Base-by-base conservation (phyloP, 1,140 invertebrate species). In the Holotrichia oblita region DNA sequence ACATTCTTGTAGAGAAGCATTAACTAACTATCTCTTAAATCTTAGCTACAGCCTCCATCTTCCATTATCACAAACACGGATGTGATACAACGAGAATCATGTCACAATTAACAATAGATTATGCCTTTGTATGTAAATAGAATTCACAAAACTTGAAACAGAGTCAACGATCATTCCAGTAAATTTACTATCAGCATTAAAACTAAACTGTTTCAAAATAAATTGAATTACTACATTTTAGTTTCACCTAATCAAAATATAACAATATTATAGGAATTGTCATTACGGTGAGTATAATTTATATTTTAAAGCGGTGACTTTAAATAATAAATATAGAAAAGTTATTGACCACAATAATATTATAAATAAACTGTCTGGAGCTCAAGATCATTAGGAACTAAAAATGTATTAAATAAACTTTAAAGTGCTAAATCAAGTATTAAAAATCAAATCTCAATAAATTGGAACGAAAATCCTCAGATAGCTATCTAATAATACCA, bases 401-500 rank as follows among this genome's bases (percentile, higher is more conserved):
- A 55, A 55, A 55, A 55, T 6, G 12, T 55, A 55, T 55, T 55
- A 55, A 55, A 10, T 17, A 55, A 17, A 17, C 14, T 55, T n/a
- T 6, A 27, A 69, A 27, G 27, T 69, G 20, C 9, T 69, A 69
- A 69, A 69, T 69, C 2, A 27, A 69, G 4, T 6, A 69, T 69
- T 69, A 69, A 69, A 69, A 69, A 24, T 69, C 22, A 69, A 69
- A 69, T 12, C 17, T 64, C 27, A 34, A 17, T 55, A 55, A 69
- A 27, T 22, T 20, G 22, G 22, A 27, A 69, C 6, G 61, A 22
- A 34, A 22, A 77, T 48, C 59, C 8, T 4, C 61, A 69, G 61
- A 69, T 69, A 69, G 61, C 61, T 69, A 69, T 69, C 61, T 34
- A 69, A 69, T 69, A 69, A 69, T 69, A 69, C 22, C 27, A 69